A percentile compares a stretch with the other conserved stretches of the same genome.
These are phyloP conservation scores for Erebia ligea DNA, from an alignment of 2,888 invertebrate genomes.

Conservation along the genomic window DNA sequence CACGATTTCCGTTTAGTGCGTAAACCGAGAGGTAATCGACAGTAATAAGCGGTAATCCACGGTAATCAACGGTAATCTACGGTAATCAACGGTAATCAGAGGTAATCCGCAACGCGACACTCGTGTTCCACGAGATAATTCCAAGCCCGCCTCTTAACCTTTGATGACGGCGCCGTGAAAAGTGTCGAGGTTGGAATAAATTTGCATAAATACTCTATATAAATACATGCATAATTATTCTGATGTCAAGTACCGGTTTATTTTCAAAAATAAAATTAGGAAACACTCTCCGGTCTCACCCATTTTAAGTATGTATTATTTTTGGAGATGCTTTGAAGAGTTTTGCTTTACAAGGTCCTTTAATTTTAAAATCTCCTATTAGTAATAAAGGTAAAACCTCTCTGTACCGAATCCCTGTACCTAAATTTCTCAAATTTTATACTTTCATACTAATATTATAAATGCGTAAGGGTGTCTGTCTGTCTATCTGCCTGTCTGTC, in stretches of 20 bases:
- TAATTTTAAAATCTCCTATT: too few species aligned
- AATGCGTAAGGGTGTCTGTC: too few species aligned
- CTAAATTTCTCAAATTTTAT: too few species aligned
- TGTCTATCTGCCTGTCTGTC: too few species aligned
- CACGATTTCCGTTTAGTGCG: constrained; percentile 21
- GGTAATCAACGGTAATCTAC: constrained; percentile 27
- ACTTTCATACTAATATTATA: too few species aligned
- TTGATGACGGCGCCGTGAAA: constrained; percentile 27
- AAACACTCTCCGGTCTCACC: not conserved
- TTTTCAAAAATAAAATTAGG: constrained; percentile 22
- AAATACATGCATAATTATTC: constrained; percentile 41
- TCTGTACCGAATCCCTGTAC: too few species aligned
- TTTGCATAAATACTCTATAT: constrained; percentile 34
- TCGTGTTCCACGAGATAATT: constrained; percentile 28
- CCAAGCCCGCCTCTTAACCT: constrained; percentile 25
- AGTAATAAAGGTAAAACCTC: too few species aligned
- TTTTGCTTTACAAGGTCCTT: too few species aligned
- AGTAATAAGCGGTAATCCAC: constrained; percentile 29
- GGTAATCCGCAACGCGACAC: constrained; percentile 25
- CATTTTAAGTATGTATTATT: not conserved
- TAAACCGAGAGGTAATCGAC: constrained; percentile 32
- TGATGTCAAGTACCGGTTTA: constrained; percentile 21
- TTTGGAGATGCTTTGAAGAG: not conserved
- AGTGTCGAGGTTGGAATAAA: constrained; percentile 33
- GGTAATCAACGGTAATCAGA: constrained; percentile 6